Evolutionary conservation across 2,113 vertebrate genomes (phyloP).

Genomic region (Sebastes schlegelii): DNA sequence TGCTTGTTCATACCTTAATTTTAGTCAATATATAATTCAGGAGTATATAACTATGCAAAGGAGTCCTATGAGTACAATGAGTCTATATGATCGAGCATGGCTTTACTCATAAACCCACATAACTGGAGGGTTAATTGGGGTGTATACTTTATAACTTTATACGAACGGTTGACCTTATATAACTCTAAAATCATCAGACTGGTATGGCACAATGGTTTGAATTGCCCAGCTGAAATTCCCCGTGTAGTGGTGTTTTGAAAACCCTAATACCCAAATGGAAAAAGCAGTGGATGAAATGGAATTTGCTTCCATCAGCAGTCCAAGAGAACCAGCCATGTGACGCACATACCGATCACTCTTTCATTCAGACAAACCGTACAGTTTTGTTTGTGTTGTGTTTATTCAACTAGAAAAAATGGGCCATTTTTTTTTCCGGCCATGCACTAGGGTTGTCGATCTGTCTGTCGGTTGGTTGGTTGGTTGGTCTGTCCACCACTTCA

Average conservation of each 20-base stretch:
- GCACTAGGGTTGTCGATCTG: neutral
- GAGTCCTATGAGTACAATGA: neutral
- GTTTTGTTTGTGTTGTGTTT: slow-evolving; percentile 65
- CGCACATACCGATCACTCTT: slow-evolving; percentile 54
- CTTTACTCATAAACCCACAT: neutral
- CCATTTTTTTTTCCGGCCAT: neutral
- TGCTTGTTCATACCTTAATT: neutral
- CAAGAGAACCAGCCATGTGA: slow-evolving; percentile 38
- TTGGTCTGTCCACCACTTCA: neutral
- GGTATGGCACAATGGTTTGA: slow-evolving; percentile 50
- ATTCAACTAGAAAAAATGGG: slow-evolving; percentile 52
- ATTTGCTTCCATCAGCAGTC: slow-evolving; percentile 76
- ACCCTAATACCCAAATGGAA: slow-evolving; percentile 59
- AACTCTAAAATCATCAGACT: slow-evolving; percentile 44
- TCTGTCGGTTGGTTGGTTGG: neutral
- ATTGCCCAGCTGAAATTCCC: slow-evolving; percentile 51
- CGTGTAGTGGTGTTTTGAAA: slow-evolving; percentile 62
- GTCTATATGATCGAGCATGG: neutral
- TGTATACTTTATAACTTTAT: neutral
- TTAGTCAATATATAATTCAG: neutral
- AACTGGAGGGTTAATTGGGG: neutral
- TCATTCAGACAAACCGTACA: slow-evolving; percentile 59
- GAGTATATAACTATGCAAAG: neutral
- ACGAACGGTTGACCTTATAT: slow-evolving; percentile 2
- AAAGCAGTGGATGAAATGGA: slow-evolving; percentile 71